Conservation (phyloP, 2,888 invertebrate genomes). For the Stegana nigrithorax region DNA sequence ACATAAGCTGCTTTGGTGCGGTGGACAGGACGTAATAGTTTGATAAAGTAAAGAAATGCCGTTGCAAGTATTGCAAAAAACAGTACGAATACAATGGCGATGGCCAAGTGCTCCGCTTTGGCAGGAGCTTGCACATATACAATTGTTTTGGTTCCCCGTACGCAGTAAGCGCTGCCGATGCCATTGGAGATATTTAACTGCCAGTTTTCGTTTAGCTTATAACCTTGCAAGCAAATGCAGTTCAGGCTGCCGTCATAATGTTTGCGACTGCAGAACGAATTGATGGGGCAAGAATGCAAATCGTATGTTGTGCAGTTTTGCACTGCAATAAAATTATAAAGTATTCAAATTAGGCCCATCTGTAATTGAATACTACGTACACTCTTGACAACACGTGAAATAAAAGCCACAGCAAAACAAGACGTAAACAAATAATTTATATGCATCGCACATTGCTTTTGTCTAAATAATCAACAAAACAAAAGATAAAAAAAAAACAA, state of each 20-base stretch:
- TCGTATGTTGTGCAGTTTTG: slow-evolving; percentile 23
- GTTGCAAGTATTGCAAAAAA: slow-evolving; percentile 35
- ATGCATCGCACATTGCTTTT: slow-evolving; percentile 32
- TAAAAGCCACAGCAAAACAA: slow-evolving; percentile 20
- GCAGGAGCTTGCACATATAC: slow-evolving; percentile 31
- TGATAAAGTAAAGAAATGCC: slow-evolving; percentile 34
- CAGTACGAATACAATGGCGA: slow-evolving; percentile 40
- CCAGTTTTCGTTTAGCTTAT: slow-evolving; percentile 40
- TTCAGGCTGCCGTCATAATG: not conserved
- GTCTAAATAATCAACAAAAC: not conserved
- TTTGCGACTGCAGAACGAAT: slow-evolving; percentile 33
- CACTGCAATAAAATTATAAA: slow-evolving; percentile 19
- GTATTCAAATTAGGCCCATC: slow-evolving; percentile 7
- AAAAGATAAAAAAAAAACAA: no score
- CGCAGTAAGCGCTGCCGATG: slow-evolving; percentile 26
- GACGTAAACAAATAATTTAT: slow-evolving; percentile 30
- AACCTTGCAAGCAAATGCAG: slow-evolving; percentile 44
- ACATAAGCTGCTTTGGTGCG: slow-evolving; percentile 36
- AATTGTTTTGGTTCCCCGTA: slow-evolving; percentile 18
- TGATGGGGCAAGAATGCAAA: slow-evolving; percentile 29
- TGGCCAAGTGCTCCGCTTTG: slow-evolving; percentile 32
- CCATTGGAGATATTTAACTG: not conserved
- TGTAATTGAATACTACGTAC: slow-evolving; percentile 13
- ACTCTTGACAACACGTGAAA: slow-evolving; percentile 12
- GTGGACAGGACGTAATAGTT: slow-evolving; percentile 34